Evolutionary conservation across 2,797 vertebrate species (phyloP), one percentile per base, ranked within the genome.

Genomic region (Nyctalus aviator): DNA sequence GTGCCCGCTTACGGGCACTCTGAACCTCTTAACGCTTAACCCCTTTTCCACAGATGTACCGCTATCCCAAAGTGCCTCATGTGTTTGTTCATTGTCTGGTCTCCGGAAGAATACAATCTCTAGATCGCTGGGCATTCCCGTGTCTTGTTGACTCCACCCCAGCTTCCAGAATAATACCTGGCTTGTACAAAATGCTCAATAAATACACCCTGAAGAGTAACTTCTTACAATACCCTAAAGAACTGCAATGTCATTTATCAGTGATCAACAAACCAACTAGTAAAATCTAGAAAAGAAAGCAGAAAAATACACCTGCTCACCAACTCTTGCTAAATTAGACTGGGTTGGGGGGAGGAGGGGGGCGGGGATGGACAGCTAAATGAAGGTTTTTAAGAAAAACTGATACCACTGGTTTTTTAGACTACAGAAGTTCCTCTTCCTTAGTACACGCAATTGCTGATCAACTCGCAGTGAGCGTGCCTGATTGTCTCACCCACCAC

Each of bases 321-420:
- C 84, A 87, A 78, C 37, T 84, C 48, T 35, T 68, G 64, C 18
- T 68, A 62, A 88, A 92, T 81, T 50, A 84, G 44, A 32, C 86
- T n/a, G 0, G 59, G n/a, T n/a, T n/a, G n/a, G n/a, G n/a, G n/a
- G n/a, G n/a, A n/a, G 6, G 30, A 11, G 8, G 53, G 25, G 57
- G 25, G 4, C 21, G 55, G 4, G 4, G 35, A 53, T 9, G 11
- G 2, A 88, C 14, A 62, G 73, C 44, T 72, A 57, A 27, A 21
- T 77, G n/a, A 50, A 75, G 3, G 46, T 23, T 84, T 96, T 93
- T 72, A 89, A 96, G n/a, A 41, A 25, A 94, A 93, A 73, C 20
- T 50, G 85, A 41, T 32, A 88, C 18, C 15, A 62, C 27, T 78
- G 32, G 44, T 88, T 72, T 64, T 57, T 23, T 44, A 44, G 44